phyloP scores from a whole-genome alignment of 2,888 invertebrate species.

The Halocaridina rubra region DNA sequence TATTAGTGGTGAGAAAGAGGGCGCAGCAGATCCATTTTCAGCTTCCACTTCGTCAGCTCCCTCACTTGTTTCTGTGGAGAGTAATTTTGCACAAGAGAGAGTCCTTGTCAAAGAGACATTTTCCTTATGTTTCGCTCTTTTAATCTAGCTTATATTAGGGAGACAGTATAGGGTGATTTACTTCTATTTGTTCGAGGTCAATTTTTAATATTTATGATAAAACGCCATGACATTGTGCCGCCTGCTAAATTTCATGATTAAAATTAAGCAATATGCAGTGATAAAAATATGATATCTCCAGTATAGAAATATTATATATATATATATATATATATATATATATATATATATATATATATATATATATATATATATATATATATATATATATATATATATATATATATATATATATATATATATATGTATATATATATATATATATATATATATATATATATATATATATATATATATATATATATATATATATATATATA shows the following conservation, averaged over 20 bases:
- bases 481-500: background rate
- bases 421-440: background rate
- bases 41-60: too few relatives aligned
- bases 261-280: background rate
- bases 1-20: too few relatives aligned
- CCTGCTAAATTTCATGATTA: background rate
- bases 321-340: constrained; percentile 5
- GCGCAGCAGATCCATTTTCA: too few relatives aligned
- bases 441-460: background rate
- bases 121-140: too few relatives aligned
- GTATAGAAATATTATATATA: background rate
- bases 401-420: background rate
- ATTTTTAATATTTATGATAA: too few relatives aligned
- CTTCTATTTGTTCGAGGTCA: too few relatives aligned
- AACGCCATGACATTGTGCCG: too few relatives aligned
- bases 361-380: constrained; percentile 10
- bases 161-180: too few relatives aligned
- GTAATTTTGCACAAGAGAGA: too few relatives aligned
- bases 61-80: too few relatives aligned
- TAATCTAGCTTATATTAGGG: too few relatives aligned
- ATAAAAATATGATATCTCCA: background rate
- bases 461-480: background rate
- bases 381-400: background rate
- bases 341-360: constrained; percentile 11
- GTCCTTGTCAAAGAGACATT: too few relatives aligned